These are phyloP conservation scores for Tetrao urogallus DNA, from an alignment of 2,113 vertebrate genomes.

Conservation along the genomic window DNA sequence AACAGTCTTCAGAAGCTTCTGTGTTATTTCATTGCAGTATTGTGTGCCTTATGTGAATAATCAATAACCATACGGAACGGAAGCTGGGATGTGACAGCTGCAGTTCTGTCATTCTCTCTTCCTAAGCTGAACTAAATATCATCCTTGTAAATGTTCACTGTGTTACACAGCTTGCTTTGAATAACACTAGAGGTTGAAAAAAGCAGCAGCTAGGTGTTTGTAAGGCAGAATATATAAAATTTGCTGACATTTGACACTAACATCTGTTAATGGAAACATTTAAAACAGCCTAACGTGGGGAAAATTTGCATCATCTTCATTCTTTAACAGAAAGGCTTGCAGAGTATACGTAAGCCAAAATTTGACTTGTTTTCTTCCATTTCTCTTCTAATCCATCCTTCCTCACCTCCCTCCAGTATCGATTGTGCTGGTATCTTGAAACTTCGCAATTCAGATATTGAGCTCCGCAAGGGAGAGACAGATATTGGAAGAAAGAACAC, in stretches of 20 bases:
- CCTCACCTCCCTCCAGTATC: slow-evolving; percentile 81
- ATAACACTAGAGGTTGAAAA: neutral
- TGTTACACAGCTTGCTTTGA: neutral
- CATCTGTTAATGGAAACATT: neutral
- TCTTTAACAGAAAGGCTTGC: neutral
- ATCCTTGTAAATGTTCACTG: neutral
- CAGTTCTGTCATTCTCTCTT: neutral
- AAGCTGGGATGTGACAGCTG: neutral
- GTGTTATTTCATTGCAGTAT: neutral
- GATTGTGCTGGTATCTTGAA: slow-evolving; percentile 98
- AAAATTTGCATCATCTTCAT: neutral
- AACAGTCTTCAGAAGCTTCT: fast-evolving
- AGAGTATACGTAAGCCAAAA: neutral
- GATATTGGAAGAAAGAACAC: slow-evolving; percentile 99
- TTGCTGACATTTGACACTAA: neutral
- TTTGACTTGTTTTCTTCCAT: slow-evolving; percentile 22
- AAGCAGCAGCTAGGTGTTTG: neutral
- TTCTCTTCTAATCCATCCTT: neutral
- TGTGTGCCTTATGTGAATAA: neutral
- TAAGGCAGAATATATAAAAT: neutral
- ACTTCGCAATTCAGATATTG: slow-evolving; percentile 98
- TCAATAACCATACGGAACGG: neutral
- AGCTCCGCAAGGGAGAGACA: slow-evolving; percentile 97
- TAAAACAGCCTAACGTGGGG: neutral
- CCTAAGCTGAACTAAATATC: neutral